Percentiles rank a stretch among this genome's conserved stretches.
Evolutionary conservation across 53 echinoderm and acorn worm species (phyloP).

Genomic region (Patiria pectinifera): DNA sequence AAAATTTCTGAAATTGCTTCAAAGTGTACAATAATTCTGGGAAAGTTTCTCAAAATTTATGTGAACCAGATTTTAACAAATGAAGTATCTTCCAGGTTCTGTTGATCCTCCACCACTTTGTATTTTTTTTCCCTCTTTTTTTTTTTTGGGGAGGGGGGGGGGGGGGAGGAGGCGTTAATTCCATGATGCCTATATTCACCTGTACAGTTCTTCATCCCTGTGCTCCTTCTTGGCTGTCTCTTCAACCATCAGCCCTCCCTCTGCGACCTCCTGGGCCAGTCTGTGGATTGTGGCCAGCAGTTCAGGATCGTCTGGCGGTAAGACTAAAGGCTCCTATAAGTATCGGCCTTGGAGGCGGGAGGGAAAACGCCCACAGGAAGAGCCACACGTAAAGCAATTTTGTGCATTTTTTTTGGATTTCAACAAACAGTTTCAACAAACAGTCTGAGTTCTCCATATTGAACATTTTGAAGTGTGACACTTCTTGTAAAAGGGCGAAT

Average conservation of each 20-base stretch:
- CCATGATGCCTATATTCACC: constrained; percentile 57
- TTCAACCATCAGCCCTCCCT: constrained; percentile 85
- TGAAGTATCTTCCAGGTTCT: no score
- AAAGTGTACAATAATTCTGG: no score
- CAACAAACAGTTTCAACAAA: neutral
- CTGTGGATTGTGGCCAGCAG: constrained; percentile 74
- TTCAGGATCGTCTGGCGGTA: constrained; percentile 97
- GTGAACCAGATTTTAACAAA: no score
- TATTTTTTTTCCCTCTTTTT: no score
- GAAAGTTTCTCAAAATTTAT: no score
- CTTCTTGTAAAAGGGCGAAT: neutral
- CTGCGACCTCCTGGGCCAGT: constrained; percentile 91
- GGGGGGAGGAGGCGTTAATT: no score
- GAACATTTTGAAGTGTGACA: neutral
- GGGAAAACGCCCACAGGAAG: constrained; percentile 66
- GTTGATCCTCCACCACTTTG: no score
- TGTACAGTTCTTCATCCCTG: constrained; percentile 77
- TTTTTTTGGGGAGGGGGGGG: no score
- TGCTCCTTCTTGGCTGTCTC: constrained; percentile 77
- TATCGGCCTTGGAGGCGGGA: constrained; percentile 79
- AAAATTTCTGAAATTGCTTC: no score
- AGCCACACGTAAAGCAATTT: constrained; percentile 40
- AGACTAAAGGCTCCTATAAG: constrained; percentile 99
- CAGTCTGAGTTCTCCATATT: neutral
- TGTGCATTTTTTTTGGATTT: neutral